Base-by-base conservation (phyloP, 2,888 invertebrate genomes). In the Lampropteryx suffumata region DNA sequence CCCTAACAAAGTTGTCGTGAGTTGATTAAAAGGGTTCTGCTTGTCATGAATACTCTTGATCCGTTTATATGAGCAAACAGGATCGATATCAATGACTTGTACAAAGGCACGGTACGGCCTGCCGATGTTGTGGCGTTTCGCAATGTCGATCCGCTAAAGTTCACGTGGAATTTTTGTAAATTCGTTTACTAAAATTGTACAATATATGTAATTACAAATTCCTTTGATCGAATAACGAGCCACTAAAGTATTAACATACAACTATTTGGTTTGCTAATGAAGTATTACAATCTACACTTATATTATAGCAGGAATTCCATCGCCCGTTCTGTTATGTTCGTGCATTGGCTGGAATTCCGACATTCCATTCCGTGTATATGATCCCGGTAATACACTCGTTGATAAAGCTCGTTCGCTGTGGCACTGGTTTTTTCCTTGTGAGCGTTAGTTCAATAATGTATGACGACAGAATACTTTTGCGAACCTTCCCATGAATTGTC, bases 1-100 rank as follows among this genome's bases (percentile, higher is more conserved):
- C 47, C 41, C 45, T 54, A 56, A 57, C 59, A 52, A 58, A 39
- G 36, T 54, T 46, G 45, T 34, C 44, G 13, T 29, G 43, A 45
- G 45, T 45, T 58, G 54, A 55, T 58, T 58, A 60, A 52, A 48
- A 58, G 55, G 54, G 52, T 52, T 50, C 26, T 43, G 47, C 52
- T 13, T 44, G 47, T 53, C 48, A 53, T 32, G 33, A 7, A 39
- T 46, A 46, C 45, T 14, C 24, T 32, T 36, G 36, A 48, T 41
- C 35, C 34, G 36, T 36, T 49, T 49, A 32, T 42, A 41, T 12
- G 11, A 33, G 39, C 30, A 36, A 36, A 49, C 27, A 32, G 26
- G 30, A 48, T 48, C 48, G 29, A 41, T 49, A 24, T 13, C 5
- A 14, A 13, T 32, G 13, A 10, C 41, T 17, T 17, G 2, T 3